Base-by-base conservation (phyloP, 2,888 invertebrate genomes). In the Pristionchus arcanus region DNA sequence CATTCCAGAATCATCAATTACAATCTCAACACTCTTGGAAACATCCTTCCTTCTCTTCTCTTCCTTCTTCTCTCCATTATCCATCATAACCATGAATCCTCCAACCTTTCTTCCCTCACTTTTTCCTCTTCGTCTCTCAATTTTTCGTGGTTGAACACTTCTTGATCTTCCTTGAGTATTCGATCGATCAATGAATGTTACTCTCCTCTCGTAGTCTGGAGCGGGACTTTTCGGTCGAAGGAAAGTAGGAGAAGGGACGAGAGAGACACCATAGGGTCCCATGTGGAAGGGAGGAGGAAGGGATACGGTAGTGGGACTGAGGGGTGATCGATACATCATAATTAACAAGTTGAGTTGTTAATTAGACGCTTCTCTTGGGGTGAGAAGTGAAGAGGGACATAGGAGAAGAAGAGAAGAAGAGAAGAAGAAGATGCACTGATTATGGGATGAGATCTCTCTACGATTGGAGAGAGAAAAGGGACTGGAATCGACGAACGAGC, bases 31-130 rank as follows among this genome's bases (percentile, higher is more conserved):
- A 74, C 74, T 74, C 74, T 74, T 74, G 34, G 74, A 21, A 0
- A 74, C 34, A 37, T 74, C 74, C 42, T 15, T 77, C 19, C 68
- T 34, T 31, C 68, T 71, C 31, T 34, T 71, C 74, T 74, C 74
- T 37, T 74, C 74, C 74, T 37, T 74, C 74, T 74, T 74, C 77
- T 42, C 77, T 42, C 42, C 77, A 25, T 42, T 77, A 2, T 77
- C 77, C 77, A 77, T 77, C 11, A 7, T 77, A 9, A 77, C 77
- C 4, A 42, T 21, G 42, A 42, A 77, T 77, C 77, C 77, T 25
- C 77, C 77, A 25, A 77, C 77, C 42, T 77, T 77, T n/a, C 77
- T 77, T 42, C 77, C 77, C 31, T 77, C 77, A 77, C 77, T 77
- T n/a, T 31, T 37, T 25, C 77, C 77, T 77, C 77, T 77, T 42